Conservation (phyloP, 2,797 vertebrate species). For the Tympanoctomys barrerae region DNA sequence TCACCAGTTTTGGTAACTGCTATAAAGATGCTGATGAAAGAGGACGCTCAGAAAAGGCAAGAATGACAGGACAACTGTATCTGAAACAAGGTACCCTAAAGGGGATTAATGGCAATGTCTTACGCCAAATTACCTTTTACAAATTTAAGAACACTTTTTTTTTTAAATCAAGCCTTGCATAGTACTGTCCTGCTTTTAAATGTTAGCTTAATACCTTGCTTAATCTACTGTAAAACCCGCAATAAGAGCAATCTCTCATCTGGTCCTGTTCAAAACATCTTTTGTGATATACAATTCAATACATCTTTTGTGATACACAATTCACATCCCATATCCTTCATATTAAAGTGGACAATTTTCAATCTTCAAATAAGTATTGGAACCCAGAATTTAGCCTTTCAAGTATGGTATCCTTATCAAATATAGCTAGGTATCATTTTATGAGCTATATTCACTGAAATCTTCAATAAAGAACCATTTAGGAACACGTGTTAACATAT, state of each 20-base stretch:
- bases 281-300: constrained; percentile 28
- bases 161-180: neutral
- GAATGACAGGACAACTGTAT: neutral
- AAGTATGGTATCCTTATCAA: constrained; percentile 22
- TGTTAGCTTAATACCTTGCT: neutral
- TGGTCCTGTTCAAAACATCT: constrained; percentile 2
- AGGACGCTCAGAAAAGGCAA: neutral
- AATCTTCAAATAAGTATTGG: neutral
- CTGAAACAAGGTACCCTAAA: neutral
- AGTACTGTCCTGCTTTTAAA: neutral
- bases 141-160: neutral
- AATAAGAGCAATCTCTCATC: neutral
- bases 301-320: neutral
- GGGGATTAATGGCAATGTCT: neutral
- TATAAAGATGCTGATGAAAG: neutral
- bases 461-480: neutral
- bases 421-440: constrained; percentile 45
- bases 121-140: neutral
- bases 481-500: neutral
- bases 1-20: neutral
- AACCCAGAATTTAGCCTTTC: constrained; percentile 24
- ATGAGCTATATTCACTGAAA: constrained; percentile 24
- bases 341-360: constrained; percentile 19
- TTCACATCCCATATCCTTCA: neutral
- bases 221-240: neutral